Base-by-base conservation (phyloP, 2,113 vertebrate species). In the Synchiropus splendidus region DNA sequence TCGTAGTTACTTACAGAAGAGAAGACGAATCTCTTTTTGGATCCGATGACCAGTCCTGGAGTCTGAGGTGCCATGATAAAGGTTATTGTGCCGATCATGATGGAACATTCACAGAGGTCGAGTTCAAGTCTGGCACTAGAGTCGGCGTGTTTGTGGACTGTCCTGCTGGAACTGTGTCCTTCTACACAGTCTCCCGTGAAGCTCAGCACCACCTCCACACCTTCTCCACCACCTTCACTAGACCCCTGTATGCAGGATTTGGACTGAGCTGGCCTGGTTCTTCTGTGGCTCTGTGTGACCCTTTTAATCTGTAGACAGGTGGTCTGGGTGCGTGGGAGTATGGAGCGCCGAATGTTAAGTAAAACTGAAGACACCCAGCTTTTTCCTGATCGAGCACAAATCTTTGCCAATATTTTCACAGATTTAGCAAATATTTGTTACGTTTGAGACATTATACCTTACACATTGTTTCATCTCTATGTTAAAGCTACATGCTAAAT, bases 131-230 rank as follows among this genome's bases (percentile, higher is more conserved):
- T n/a, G 6, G 4, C 4, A n/a, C 8, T 10, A 45, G 8, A 17
- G 32, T 45, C 1, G 43, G 8, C 2, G 32, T 45, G 17, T 45
- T 34, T 35, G 9, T 45, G 16, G 43, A 45, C 32, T 5, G 17
- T 15, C 32, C 43, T 6, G 16, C 16, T 16, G 43, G 43, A 2
- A 9, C 5, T 32, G 12, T 45, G 43, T 45, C 43, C 43, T 45
- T 45, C 43, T 35, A 35, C 32, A 4, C 2, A 17, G 17, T 45
- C 6, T 18, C 10, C 10, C 10, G 31, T 2, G n/a, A 4, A 9
- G 17, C 12, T 5, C 5, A 5, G 17, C 10, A 6, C 9, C 43
- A 14, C 9, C 17, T 45, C 4, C 43, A 45, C 43, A 36, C 33
- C 6, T 45, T 6, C 32, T 6, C 11, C 16, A 6, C 10, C 17